Evolutionary conservation across 2,888 invertebrate genomes (phyloP).

Genomic region (Rugalucina vietnamica): DNA sequence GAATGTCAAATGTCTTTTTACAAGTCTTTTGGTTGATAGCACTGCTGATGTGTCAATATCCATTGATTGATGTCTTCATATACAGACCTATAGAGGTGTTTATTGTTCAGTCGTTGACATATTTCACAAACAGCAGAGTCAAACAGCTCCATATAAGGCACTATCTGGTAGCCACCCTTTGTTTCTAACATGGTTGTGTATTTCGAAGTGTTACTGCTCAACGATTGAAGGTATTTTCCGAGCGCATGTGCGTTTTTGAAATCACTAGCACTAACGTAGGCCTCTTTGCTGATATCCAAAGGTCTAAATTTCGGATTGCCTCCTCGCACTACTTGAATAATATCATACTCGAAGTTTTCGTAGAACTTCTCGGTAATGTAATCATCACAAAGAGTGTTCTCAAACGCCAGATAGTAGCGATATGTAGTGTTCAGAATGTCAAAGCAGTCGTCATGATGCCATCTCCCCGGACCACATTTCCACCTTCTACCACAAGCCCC

Average conservation of each 20-base stretch:
- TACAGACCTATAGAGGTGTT: too few relatives aligned
- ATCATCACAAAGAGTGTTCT: background rate
- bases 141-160: background rate
- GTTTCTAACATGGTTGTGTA: background rate
- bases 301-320: background rate
- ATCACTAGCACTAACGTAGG: background rate
- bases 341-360: background rate
- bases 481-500: constrained; percentile 27
- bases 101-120: background rate
- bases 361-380: background rate
- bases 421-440: background rate
- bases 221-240: background rate
- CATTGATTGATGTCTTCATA: too few relatives aligned
- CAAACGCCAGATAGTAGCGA: background rate
- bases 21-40: too few relatives aligned
- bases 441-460: background rate
- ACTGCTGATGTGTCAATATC: too few relatives aligned
- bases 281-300: background rate
- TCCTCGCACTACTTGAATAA: background rate
- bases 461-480: background rate
- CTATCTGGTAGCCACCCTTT: background rate
- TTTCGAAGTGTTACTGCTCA: background rate
- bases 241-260: background rate
- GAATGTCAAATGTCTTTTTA: too few relatives aligned
- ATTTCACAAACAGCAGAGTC: background rate